Evolutionary conservation across 2,888 invertebrate genomes (phyloP).

Genomic region (Chloromyia formosa): DNA sequence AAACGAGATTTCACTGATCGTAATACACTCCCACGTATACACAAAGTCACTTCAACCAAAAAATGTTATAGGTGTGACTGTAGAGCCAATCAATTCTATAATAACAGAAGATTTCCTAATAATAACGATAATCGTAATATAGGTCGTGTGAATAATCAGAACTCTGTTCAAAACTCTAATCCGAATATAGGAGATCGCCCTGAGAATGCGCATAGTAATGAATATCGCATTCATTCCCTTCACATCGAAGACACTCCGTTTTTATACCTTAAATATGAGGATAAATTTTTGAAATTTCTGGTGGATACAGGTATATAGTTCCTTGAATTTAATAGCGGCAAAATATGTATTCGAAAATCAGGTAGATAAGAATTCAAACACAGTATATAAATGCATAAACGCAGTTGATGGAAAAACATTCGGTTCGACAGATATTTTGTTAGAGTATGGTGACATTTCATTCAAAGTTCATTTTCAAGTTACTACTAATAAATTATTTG

Average conservation of each 20-base stretch:
- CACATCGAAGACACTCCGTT: background rate
- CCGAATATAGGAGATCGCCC: background rate
- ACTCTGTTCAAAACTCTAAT: no score
- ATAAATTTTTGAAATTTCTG: background rate
- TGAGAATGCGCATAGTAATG: background rate
- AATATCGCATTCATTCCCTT: background rate
- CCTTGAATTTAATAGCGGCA: background rate
- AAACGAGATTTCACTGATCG: background rate
- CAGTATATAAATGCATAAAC: background rate
- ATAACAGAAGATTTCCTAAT: background rate
- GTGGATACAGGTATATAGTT: background rate
- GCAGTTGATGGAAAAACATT: background rate
- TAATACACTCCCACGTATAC: background rate
- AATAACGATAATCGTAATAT: background rate
- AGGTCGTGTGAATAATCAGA: no score
- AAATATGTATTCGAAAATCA: conserved; percentile 3
- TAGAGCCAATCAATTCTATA: background rate
- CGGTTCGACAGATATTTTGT: background rate
- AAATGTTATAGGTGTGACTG: background rate
- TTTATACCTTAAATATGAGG: background rate
- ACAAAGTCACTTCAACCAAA: background rate
- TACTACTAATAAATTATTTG: background rate
- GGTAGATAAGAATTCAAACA: background rate
- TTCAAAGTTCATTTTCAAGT: background rate
- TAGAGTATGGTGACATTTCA: background rate